Base-by-base conservation (phyloP, 2,113 vertebrate genomes). In the Phyllostomus discolor region DNA sequence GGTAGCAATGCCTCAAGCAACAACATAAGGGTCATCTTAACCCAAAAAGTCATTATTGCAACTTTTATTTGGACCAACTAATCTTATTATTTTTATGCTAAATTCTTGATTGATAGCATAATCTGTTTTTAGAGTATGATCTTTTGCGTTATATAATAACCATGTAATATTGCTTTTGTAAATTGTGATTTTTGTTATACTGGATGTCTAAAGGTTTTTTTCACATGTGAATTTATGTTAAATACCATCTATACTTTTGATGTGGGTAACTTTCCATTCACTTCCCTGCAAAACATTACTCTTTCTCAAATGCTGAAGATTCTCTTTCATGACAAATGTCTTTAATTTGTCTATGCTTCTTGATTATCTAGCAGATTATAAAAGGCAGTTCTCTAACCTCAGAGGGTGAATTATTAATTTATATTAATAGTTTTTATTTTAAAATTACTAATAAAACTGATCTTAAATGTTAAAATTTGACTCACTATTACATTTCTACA, bases 401-500 rank as follows among this genome's bases (percentile, higher is more conserved):
- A 1, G 16, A 78, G 0, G 90, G 50, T 50, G 88, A 73, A 54
- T 87, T 66, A 52, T 6, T 81, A 76, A 81, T 43, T 89, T 92
- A 52, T 46, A 80, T 76, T 43, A 72, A 81, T 57, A 10, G 6
- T 22, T 94, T 78, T 84, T 46, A 38, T 90, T 84, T 92, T 4
- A 38, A 93, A 92, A 78, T 35, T 69, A 41, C 35, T 70, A 83
- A 70, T 79, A 95, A 94, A 94, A 88, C 43, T 79, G 1, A 91
- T 76, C 22, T 73, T 41, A 33, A 38, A 85, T 46, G 31, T 94
- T 94, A 75, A 57, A 82, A 83, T 52, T 59, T 73, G 43, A 46
- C 26, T 84, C 57, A 75, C 8, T 64, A 14, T 10, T 67, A 33
- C 17, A 5, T 59, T 93, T 91, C 8, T 75, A 19, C 48, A 24